Evolutionary conservation across 2,888 invertebrate species (phyloP).

Genomic region (Lepas anatifera): DNA sequence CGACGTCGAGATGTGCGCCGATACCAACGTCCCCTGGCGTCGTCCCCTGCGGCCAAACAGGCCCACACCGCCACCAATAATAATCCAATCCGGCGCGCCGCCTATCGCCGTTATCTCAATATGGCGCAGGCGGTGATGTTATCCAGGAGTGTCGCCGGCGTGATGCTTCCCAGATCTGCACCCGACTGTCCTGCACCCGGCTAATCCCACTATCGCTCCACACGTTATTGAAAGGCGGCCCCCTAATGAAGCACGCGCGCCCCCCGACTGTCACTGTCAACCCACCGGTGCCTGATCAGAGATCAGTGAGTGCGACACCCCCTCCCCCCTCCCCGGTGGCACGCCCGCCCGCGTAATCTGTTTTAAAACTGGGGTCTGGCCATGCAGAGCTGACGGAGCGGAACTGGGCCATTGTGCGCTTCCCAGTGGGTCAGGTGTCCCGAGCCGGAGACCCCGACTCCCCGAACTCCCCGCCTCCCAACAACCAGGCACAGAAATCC

Average conservation of each 20-base stretch:
- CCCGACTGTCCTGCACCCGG: background rate
- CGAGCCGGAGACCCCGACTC: too few relatives aligned
- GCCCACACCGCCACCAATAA: background rate
- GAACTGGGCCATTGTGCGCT: background rate
- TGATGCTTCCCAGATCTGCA: background rate
- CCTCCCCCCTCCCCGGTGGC: too few relatives aligned
- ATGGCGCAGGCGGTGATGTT: background rate
- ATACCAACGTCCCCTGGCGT: background rate
- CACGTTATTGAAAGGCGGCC: background rate
- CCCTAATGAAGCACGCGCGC: conserved; percentile 1
- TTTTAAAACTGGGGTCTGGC: conserved; percentile 1
- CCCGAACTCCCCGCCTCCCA: too few relatives aligned
- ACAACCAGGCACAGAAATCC: too few relatives aligned
- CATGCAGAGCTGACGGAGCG: background rate
- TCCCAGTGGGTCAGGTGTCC: background rate
- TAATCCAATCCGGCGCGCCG: background rate
- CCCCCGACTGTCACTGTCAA: background rate
- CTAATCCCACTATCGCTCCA: background rate
- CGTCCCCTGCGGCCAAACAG: background rate
- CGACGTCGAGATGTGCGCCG: background rate
- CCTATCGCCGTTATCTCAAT: conserved; percentile 8
- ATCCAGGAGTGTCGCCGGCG: too few relatives aligned
- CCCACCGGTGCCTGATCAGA: too few relatives aligned
- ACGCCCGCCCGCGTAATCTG: conserved; percentile 12
- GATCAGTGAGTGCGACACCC: too few relatives aligned